phyloP scores from a whole-genome alignment of 2,797 vertebrate genomes.

The Coilia nasus region DNA sequence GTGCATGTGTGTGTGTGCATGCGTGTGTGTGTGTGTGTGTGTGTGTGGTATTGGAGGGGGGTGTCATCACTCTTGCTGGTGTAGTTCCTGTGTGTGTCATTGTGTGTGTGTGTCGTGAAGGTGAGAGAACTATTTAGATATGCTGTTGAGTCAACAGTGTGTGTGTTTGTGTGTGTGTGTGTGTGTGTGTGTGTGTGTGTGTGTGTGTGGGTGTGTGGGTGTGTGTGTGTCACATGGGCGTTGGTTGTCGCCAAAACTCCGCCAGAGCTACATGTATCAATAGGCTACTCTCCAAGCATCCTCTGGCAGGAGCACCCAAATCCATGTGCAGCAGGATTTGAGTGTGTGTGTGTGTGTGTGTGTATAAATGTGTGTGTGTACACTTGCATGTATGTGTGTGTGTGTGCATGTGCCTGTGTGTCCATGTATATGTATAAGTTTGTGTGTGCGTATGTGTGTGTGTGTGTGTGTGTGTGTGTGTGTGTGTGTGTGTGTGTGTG shows the following conservation, averaged over 20 bases:
- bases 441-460: constrained; percentile 25
- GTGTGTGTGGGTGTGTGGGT: constrained; percentile 18
- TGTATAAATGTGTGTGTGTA: not conserved
- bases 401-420: not conserved
- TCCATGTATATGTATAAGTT: not conserved
- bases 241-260: not conserved
- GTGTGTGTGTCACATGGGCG: not conserved
- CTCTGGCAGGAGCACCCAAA: not conserved
- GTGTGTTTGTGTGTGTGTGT: constrained; percentile 19
- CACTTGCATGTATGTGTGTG: constrained; percentile 8
- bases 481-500: constrained; percentile 24
- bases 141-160: constrained; percentile 10
- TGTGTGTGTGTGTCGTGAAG: constrained; percentile 28
- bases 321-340: not conserved
- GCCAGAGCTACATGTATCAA: constrained; percentile 18
- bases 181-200: constrained; percentile 26
- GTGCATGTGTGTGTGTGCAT: not conserved
- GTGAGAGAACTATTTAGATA: constrained; percentile 15
- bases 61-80: constrained; percentile 11
- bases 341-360: not conserved
- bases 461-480: not conserved
- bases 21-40: constrained; percentile 43
- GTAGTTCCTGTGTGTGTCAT: not conserved
- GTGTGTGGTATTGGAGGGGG: not conserved
- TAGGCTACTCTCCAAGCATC: constrained; percentile 17